Conservation (phyloP, 53 echinoderm and acorn worm species). For the Holothuria scabra region DNA sequence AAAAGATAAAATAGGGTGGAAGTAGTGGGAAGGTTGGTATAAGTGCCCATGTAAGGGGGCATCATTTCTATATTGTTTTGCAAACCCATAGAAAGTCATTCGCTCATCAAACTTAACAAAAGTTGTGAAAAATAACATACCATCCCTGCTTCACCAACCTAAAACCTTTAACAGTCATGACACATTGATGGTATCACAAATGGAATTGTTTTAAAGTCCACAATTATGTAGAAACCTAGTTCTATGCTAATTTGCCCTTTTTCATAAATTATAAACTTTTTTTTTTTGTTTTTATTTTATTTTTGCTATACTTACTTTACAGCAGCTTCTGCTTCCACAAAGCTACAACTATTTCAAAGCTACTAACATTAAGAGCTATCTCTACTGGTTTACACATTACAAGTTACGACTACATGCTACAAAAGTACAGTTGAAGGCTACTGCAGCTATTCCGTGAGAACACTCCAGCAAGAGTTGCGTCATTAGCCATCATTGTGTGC, state of each 20-base stretch:
- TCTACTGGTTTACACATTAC: not conserved
- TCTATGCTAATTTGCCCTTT: slow-evolving; percentile 29
- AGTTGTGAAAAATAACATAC: too few species aligned
- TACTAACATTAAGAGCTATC: slow-evolving; percentile 15
- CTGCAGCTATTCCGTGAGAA: not conserved
- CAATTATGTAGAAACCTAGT: not conserved
- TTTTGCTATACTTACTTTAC: slow-evolving; percentile 1
- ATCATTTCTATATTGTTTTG: too few species aligned
- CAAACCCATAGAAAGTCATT: too few species aligned
- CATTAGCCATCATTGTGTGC: slow-evolving; percentile 36
- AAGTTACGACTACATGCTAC: slow-evolving; percentile 3
- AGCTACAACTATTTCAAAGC: not conserved
- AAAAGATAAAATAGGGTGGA: too few species aligned
- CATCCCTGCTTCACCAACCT: too few species aligned
- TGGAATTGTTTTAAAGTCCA: too few species aligned
- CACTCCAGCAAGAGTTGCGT: slow-evolving; percentile 35
- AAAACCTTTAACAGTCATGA: too few species aligned
- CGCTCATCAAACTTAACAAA: too few species aligned
- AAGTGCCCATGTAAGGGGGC: too few species aligned
- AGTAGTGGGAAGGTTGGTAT: too few species aligned
- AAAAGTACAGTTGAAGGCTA: not conserved
- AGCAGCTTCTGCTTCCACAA: slow-evolving; percentile 9
- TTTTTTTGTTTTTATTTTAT: slow-evolving; percentile 14
- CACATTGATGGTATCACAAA: too few species aligned
- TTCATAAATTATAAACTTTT: not conserved